A percentile compares a stretch with the other conserved stretches of the same genome.
Conservation (phyloP, 2,113 vertebrate genomes). For the Myrmecophaga tridactyla region DNA sequence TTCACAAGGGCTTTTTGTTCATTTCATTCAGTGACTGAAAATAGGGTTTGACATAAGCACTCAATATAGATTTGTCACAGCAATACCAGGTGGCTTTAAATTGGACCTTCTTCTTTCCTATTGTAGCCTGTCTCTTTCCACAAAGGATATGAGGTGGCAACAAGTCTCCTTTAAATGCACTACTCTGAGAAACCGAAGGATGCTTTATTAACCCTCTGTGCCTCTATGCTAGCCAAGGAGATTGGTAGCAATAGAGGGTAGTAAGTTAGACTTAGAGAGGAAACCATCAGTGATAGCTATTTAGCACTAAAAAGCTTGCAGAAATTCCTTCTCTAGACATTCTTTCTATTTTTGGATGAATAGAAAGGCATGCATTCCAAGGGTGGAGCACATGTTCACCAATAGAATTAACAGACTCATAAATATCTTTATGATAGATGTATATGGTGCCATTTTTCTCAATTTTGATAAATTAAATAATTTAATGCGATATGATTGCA, state of each 20-base stretch:
- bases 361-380: too few species aligned
- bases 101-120: neutral
- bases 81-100: neutral
- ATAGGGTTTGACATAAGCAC: neutral
- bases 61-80: neutral
- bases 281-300: neutral
- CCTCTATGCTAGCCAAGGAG: neutral
- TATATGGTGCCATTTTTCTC: neutral
- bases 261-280: neutral
- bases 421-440: neutral
- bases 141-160: neutral
- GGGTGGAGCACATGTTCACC: neutral
- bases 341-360: too few species aligned
- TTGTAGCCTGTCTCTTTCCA: neutral
- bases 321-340: neutral
- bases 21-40: neutral
- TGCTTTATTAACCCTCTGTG: neutral
- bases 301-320: neutral
- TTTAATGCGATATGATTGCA: neutral
- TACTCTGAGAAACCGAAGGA: neutral
- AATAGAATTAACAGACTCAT: neutral
- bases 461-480: neutral
- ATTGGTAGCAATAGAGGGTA: neutral
- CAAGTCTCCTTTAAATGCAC: slow-evolving; percentile 16
- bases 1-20: neutral